Base-by-base conservation (phyloP, 2,113 vertebrate genomes). In the Glaucidium brasilianum region DNA sequence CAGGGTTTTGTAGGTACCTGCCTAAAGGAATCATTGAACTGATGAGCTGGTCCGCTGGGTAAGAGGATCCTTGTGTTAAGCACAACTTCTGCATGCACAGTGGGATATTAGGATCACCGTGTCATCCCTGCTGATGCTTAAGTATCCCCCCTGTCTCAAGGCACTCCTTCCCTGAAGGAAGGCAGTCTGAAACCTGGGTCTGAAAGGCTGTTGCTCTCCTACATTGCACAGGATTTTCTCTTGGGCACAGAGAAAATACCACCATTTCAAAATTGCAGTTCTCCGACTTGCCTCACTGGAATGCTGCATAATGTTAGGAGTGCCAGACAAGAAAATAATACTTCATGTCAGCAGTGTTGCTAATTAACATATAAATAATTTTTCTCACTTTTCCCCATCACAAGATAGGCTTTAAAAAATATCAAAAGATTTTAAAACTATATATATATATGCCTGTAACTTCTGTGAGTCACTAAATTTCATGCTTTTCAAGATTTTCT, bases 401-500 rank as follows among this genome's bases (percentile, higher is more conserved):
- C 52, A 81, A 87, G 32, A 68, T 17, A 52, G 35, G 19, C 68
- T 84, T 90, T 45, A 16, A 73, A 85, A 88, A 37, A 91, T 39
- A 16, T 52, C 3, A 32, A 68, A 86, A 75, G 3, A 78, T 62
- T 69, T 53, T 4, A 58, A 85, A 78, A 67, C 50, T 0, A 43
- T 50, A 35, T 37, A 47, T 37, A 47, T 83, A 50, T 43, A 22
- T 0, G 5, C 9, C 34, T 69, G 45, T n/a, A 59, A 76, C 39
- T 91, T 94, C 27, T 47, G 39, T 26, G 25, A 84, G 52, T 58
- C 32, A 47, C 21, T 84, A 49, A 18, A 82, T 73, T 62, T 63
- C 37, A 67, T 79, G 37, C 80, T 91, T 96, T 91, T 91, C 80
- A 91, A 81, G 52, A 78, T 86, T 92, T 88, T 86, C 21, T 88